These are phyloP conservation scores for Chaetura pelagica DNA, from an alignment of 2,113 vertebrate genomes.

Conservation along the genomic window DNA sequence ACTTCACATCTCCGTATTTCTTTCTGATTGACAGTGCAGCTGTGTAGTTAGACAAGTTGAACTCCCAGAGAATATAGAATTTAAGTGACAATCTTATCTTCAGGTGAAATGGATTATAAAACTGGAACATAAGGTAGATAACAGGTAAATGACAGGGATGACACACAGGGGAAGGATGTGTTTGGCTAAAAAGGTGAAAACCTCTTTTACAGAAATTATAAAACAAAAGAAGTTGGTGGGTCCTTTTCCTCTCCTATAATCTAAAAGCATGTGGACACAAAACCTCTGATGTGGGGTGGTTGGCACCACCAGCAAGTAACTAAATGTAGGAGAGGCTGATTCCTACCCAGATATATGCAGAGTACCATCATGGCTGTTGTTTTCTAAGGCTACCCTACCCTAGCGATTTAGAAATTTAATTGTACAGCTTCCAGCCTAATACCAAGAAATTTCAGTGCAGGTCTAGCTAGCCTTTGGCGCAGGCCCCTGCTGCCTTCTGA, in stretches of 20 bases:
- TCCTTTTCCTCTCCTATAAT: background rate
- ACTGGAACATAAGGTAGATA: background rate
- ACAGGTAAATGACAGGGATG: background rate
- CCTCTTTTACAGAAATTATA: background rate
- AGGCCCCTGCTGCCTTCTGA: background rate
- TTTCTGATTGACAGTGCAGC: background rate
- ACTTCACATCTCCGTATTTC: background rate
- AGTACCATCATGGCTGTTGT: background rate
- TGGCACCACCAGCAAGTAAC: background rate
- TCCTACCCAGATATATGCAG: background rate
- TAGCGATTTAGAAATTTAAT: background rate
- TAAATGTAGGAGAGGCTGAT: background rate
- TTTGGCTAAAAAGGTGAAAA: background rate
- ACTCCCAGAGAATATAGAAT: background rate
- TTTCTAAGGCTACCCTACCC: background rate
- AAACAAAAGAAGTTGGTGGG: background rate
- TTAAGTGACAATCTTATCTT: background rate
- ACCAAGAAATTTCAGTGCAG: background rate
- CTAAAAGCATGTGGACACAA: background rate
- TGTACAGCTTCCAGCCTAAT: background rate
- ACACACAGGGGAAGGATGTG: background rate
- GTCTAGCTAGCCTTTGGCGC: background rate
- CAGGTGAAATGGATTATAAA: background rate
- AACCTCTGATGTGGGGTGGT: background rate
- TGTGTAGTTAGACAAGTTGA: background rate